Evolutionary conservation across 2,113 vertebrate species (phyloP).

Genomic region (Anhinga rufa): DNA sequence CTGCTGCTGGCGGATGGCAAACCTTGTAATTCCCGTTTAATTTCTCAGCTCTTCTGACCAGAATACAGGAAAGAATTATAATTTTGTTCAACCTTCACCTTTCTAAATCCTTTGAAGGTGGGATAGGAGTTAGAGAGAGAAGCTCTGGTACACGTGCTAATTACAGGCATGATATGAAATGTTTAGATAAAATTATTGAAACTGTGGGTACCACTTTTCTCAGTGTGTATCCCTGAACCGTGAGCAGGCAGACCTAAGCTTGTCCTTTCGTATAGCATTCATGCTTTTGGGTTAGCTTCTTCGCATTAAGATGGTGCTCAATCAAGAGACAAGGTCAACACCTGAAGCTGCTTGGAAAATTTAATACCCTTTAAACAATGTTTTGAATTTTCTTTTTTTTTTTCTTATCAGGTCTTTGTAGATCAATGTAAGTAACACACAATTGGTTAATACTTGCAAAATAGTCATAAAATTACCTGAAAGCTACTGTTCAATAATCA

Average conservation of each 20-base stretch:
- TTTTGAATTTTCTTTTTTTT: not conserved
- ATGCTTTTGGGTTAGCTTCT: not conserved
- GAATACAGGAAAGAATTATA: not conserved
- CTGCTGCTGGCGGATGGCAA: not conserved
- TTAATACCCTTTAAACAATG: not conserved
- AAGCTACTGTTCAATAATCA: not conserved
- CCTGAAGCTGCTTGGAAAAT: not conserved
- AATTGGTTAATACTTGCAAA: not conserved
- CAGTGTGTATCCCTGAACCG: not conserved
- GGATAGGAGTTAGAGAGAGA: not conserved
- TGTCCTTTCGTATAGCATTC: not conserved
- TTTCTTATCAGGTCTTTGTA: not conserved
- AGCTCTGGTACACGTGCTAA: not conserved
- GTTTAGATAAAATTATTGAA: not conserved
- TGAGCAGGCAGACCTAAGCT: not conserved
- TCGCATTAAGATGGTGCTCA: not conserved
- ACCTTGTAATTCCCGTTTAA: not conserved
- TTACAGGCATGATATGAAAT: not conserved
- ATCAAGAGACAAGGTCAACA: not conserved
- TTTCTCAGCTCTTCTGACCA: not conserved
- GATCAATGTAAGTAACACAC: not conserved
- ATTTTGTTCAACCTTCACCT: not conserved
- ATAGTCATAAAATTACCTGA: not conserved
- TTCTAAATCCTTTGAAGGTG: not conserved
- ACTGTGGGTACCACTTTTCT: not conserved